phyloP scores from a whole-genome alignment of 2,888 invertebrate genomes.

The Netelia virgata region DNA sequence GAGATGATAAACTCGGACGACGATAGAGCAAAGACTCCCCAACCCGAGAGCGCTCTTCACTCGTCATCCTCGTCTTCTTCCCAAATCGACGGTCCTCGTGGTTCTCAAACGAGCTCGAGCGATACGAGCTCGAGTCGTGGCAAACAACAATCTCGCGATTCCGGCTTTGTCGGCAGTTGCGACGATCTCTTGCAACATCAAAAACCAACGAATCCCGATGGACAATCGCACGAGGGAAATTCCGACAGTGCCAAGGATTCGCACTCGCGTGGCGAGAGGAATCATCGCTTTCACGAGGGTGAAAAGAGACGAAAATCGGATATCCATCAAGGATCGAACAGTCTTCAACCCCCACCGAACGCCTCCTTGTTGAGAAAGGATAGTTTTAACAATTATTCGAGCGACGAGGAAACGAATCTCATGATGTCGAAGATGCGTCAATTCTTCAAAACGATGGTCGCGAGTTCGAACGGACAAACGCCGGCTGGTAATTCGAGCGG shows the following conservation, averaged over 20 bases:
- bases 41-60: constrained; percentile 86
- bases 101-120: constrained; percentile 70
- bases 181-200: constrained; percentile 92
- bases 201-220: constrained; percentile 77
- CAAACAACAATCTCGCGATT: constrained; percentile 94
- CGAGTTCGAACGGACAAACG: constrained; percentile 85
- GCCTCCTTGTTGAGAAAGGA: constrained; percentile 91
- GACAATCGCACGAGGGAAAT: constrained; percentile 62
- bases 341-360: constrained; percentile 86
- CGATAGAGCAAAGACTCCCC: constrained; percentile 89
- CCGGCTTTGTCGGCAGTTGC: constrained; percentile 95
- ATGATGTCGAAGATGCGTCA: constrained; percentile 98
- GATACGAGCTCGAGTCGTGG: constrained; percentile 85
- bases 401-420: constrained; percentile 96
- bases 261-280: constrained; percentile 50
- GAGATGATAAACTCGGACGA: constrained; percentile 86
- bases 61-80: constrained; percentile 65
- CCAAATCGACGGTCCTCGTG: constrained; percentile 73
- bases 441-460: constrained; percentile 96
- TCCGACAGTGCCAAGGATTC: constrained; percentile 63
- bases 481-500: constrained; percentile 76
- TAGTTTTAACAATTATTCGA: constrained; percentile 97
- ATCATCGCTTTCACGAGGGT: constrained; percentile 52
- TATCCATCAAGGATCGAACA: constrained; percentile 63
- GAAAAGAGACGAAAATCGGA: constrained; percentile 61